These are phyloP conservation scores for Lasioglossum lativentre DNA, from an alignment of 2,888 invertebrate genomes.

Conservation along the genomic window DNA sequence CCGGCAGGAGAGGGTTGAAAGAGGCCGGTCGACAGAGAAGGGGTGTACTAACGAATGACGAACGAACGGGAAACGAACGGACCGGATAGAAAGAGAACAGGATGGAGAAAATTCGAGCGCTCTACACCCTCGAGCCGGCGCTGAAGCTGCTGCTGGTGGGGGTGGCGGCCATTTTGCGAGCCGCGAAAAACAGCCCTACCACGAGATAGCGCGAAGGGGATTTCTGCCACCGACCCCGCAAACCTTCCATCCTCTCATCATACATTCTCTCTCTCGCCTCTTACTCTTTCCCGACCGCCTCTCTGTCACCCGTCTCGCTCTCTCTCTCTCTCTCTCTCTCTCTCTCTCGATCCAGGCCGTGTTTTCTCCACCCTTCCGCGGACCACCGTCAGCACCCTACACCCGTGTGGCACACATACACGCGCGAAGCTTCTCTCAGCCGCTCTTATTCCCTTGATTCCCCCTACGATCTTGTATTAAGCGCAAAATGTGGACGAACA, in stretches of 20 bases:
- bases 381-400: constrained; percentile 48
- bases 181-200: constrained; percentile 84
- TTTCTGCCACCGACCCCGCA: constrained; percentile 66
- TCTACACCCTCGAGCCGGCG: constrained; percentile 73
- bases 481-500: constrained; percentile 80
- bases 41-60: constrained; percentile 66
- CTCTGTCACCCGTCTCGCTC: constrained; percentile 55
- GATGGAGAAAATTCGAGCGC: constrained; percentile 83
- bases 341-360: constrained; percentile 49
- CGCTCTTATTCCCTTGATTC: constrained; percentile 64
- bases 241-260: constrained; percentile 43
- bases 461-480: constrained; percentile 74
- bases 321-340: constrained; percentile 60
- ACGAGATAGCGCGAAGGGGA: constrained; percentile 80
- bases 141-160: constrained; percentile 72
- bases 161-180: constrained; percentile 84
- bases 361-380: constrained; percentile 42
- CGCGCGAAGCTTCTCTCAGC: constrained; percentile 50
- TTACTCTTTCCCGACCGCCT: constrained; percentile 49
- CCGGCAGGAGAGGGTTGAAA: constrained; percentile 48
- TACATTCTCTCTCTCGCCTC: constrained; percentile 36
- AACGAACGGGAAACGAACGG: constrained; percentile 78
- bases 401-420: constrained; percentile 23
- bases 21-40: constrained; percentile 61
- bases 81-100: constrained; percentile 82